Evolutionary conservation across 2,797 vertebrate genomes (phyloP).

Genomic region (Garrulus glandarius): DNA sequence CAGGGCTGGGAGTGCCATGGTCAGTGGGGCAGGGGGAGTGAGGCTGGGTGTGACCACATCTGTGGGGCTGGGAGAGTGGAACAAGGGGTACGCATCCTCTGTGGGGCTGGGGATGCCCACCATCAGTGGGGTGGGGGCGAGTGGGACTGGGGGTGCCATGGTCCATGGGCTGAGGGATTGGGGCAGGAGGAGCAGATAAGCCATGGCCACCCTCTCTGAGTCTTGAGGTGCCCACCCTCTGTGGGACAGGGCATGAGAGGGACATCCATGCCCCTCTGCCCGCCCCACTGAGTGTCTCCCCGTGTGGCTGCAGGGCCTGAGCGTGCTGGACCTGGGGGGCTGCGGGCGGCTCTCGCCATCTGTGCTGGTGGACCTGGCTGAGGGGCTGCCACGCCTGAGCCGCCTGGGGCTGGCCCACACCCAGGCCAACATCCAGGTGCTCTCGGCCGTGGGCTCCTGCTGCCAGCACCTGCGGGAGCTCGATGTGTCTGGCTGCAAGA

Average conservation of each 20-base stretch:
- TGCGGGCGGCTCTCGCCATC: slow-evolving; percentile 66
- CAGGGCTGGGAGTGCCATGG: too few species aligned
- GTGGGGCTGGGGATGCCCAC: too few species aligned
- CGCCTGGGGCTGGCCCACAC: slow-evolving; percentile 79
- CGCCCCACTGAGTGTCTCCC: not conserved
- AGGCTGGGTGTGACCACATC: too few species aligned
- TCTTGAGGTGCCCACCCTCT: not conserved
- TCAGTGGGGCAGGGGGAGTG: not conserved
- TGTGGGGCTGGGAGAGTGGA: not conserved
- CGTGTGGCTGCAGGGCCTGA: slow-evolving; percentile 43
- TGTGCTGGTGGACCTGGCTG: slow-evolving; percentile 71
- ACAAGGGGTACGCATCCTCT: fast-evolving
- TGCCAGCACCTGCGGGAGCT: slow-evolving; percentile 78
- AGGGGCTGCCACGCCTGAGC: slow-evolving; percentile 69
- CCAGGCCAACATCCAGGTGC: slow-evolving; percentile 72
- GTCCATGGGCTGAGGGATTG: fast-evolving
- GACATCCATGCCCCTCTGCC: fast-evolving
- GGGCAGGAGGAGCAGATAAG: not conserved
- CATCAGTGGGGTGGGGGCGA: fast-evolving
- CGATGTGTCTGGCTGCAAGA: slow-evolving; percentile 79
- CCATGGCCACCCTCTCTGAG: too few species aligned
- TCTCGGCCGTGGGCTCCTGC: slow-evolving; percentile 63
- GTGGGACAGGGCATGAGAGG: fast-evolving
- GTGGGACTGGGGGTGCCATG: fast-evolving
- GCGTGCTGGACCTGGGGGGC: slow-evolving; percentile 63